Evolutionary conservation across 1,140 invertebrate species (phyloP), one percentile per base, ranked within the genome.

Genomic region (Drosophila chauvacae): DNA sequence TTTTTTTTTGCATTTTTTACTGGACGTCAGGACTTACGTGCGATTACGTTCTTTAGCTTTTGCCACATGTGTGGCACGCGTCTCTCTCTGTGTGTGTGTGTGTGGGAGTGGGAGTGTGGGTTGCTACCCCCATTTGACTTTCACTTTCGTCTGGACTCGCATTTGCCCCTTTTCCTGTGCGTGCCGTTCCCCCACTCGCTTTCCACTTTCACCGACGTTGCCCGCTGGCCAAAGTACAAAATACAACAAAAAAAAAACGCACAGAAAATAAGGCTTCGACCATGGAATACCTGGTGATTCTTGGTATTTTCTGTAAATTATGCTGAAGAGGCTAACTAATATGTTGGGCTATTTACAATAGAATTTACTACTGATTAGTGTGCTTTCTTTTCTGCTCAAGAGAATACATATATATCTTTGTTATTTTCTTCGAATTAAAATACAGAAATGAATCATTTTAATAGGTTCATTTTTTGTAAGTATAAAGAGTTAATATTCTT

Each of bases 1-100:
- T 50, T 39, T 62, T 30, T 79, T 84, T 86, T 88, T 88, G 68
- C 69, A 88, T 88, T 88, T 90, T 84, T 90, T 80, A 81, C 84
- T 90, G 84, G 84, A 88, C 84, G 77, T 53, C 85, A 84, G 50
- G 84, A 88, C 84, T 88, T 88, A 88, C 84, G 80, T 88, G 84
- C 69, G 84, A 84, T 88, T 90, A 90, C 85, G 82, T 86, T 79
- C 69, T 78, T 86, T 86, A 81, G 78, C 80, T 78, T 72, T 48
- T 63, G 62, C 44, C 75, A 77, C 74, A 77, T 77, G 75, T 78
- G 74, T 59, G 71, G 48, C 23, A 47, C 61, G 50, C 53, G 58
- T 66, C 60, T 55, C 33, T 23, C 33, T 33, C 2, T 18, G 35
- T 63, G 18, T 44, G 53, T 60, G 55, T 28, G 53, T 28, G 64